Base-by-base conservation (phyloP, 2,888 invertebrate species). In the Opisthograptis luteolata region DNA sequence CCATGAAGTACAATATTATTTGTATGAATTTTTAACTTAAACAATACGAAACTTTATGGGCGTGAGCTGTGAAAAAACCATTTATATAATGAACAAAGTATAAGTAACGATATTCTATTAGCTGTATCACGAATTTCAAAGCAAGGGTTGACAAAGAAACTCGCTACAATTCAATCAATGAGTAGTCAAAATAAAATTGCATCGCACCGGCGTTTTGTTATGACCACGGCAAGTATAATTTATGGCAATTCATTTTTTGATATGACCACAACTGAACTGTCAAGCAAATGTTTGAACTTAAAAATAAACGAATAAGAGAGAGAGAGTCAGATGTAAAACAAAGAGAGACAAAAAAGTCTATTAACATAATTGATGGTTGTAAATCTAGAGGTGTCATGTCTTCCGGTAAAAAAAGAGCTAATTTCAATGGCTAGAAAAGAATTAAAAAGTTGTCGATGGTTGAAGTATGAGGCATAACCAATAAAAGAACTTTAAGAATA, bases 381-480 rank as follows among this genome's bases (percentile, higher is more conserved):
- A 81, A 84, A 84, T 83, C 73, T 67, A 59, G 57, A 79, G 80
- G 84, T 81, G 84, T 81, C 81, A 79, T 75, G 77, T 80, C 80
- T 85, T 84, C 81, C 82, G 82, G 82, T 81, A 69, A 70, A 70
- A 71, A 74, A 75, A 72, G 63, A 62, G 54, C 61, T 60, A 65
- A 64, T 65, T 60, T 68, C 64, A 56, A 67, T 70, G 55, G 36
- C 12, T 31, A 37, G 25, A 34, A 35, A 35, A 45, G 5, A 3
- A 12, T 79, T 67, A 70, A 69, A 70, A 72, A 62, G 50, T 62
- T 62, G 63, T 68, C 65, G 58, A 67, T 69, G 54, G 40, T 63
- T 64, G 61, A 69, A 60, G 58, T 61, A 64, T 58, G 58, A 66
- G 51, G 47, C 55, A 55, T 60, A 55, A 49, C 54, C 60, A 59